Conservation (phyloP, 2,113 vertebrate genomes). For the Hirundichthys speculiger region DNA sequence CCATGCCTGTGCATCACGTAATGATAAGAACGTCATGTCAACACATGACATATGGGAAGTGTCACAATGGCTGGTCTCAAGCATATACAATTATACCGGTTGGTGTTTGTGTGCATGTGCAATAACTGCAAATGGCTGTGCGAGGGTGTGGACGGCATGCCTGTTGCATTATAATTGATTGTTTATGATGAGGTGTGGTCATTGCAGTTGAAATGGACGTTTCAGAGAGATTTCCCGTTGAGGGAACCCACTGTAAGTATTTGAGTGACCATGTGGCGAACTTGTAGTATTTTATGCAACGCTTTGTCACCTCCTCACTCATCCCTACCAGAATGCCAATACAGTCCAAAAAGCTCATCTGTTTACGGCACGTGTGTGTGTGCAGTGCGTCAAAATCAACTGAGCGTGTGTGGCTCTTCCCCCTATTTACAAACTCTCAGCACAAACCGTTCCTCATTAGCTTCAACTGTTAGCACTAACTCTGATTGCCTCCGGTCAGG, state of each 20-base stretch:
- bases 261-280: constrained; percentile 15
- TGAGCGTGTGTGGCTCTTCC: constrained; percentile 37
- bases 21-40: constrained; percentile 65
- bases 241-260: constrained; percentile 2
- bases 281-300: constrained; percentile 30
- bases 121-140: constrained; percentile 18
- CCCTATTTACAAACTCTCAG: constrained; percentile 49
- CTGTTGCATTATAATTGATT: constrained; percentile 37
- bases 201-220: constrained; percentile 11
- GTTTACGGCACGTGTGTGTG: constrained; percentile 9
- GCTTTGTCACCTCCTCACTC: neutral
- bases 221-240: constrained; percentile 14
- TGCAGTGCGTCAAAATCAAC: constrained; percentile 59
- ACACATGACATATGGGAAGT: constrained; percentile 56
- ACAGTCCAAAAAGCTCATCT: constrained; percentile 43
- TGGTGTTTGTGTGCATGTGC: constrained; percentile 19
- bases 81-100: constrained; percentile 12
- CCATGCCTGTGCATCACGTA: constrained; percentile 48
- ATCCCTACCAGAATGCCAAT: constrained; percentile 37
- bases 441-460: constrained; percentile 63
- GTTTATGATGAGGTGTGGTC: constrained; percentile 7
- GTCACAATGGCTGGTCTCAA: constrained; percentile 28
- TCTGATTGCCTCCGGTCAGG: constrained; percentile 62
- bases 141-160: constrained; percentile 17
- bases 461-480: constrained; percentile 56